Evolutionary conservation across 2,888 invertebrate genomes (phyloP), one percentile per base, ranked within the genome.

Genomic region (Epinotia nisella): DNA sequence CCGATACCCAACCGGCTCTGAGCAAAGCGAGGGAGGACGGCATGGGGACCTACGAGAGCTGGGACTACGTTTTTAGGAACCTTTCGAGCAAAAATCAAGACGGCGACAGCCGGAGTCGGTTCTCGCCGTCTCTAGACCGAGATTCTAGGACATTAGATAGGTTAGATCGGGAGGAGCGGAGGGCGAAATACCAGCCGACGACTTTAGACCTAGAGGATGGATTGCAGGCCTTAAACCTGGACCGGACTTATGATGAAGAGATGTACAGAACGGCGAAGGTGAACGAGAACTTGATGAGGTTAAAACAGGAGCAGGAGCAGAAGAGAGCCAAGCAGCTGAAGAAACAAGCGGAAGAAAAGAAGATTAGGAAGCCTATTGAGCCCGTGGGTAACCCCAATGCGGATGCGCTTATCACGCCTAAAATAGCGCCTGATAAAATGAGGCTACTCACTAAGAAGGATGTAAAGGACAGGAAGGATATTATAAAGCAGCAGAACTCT

Each of bases 51-150:
- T 95, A 95, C 71, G 97, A 96, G 77, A 95, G 95, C 67, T 97
- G 97, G 97, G 96, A 96, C 82, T 97, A 96, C 82, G 97, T 97
- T 0, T 97, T 96, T 83, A 94, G 95, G 78, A 96, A 96, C 83
- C 89, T 97, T 49, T 96, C 97, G 73, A 96, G 95, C 78, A 95
- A 96, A 80, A 96, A 96, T 0, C 96, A 96, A 78, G 92, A 94
- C 1, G 93, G 92, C 39, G 96, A 96, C 79, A 95, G 95, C 0
- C 95, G 96, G 61, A 96, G 95, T 71, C 95, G 97, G 78, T 93
- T 96, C 71, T 94, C 94, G 9, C 92, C 94, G 0, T 91, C 93
- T 0, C 77, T 92, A 1, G 93, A 94, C 56, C 82, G 92, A 64
- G 94, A 94, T 80, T 91, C 93, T 0, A 85, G 90, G 78, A 92